Evolutionary conservation across 1,140 invertebrate genomes (phyloP), one percentile per base, ranked within the genome.

Genomic region (Mizuhopecten yessoensis): DNA sequence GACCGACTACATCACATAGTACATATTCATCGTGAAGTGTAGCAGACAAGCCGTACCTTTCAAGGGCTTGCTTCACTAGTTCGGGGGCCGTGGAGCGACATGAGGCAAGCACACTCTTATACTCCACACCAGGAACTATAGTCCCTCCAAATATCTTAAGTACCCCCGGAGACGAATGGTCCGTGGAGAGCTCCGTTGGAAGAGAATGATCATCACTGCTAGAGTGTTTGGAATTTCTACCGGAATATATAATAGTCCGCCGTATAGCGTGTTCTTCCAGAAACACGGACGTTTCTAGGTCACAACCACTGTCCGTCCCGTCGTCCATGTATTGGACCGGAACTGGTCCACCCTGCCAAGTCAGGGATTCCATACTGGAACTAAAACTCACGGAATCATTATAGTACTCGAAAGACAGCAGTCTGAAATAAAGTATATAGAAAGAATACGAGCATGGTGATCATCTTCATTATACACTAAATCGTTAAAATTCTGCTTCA

Each of bases 101-200:
- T 17, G 94, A 95, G 33, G 95, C 95, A n/a, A 95, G 57, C 13
- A 95, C 95, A 86, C 94, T 95, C 92, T 96, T 96, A 91, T 96
- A 96, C 57, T 95, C 93, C 20, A 95, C 94, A 17, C 95, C 95
- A 9, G 93, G 94, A 75, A 94, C 89, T 34, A 96, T 92, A 23
- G 94, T 94, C 33, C 95, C 95, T 2, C 95, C 95, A 90, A 95
- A 96, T 49, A 96, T 94, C 89, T 95, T 96, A 9, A 96, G 88
- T 0, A 96, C 93, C 9, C 95, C 95, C 10, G 95, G 95, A 29
- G 94, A 93, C 34, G 91, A 90, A 13, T 94, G 91, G 88, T 95
- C 95, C 11, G 94, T 94, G 10, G 95, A 95, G 0, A 96, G 91
- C 89, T 96, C 95, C 15, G 90, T 88, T 20, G 86, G 89, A n/a